phyloP scores from a whole-genome alignment of 2,113 vertebrate genomes.

The Baryphthengus martii region DNA sequence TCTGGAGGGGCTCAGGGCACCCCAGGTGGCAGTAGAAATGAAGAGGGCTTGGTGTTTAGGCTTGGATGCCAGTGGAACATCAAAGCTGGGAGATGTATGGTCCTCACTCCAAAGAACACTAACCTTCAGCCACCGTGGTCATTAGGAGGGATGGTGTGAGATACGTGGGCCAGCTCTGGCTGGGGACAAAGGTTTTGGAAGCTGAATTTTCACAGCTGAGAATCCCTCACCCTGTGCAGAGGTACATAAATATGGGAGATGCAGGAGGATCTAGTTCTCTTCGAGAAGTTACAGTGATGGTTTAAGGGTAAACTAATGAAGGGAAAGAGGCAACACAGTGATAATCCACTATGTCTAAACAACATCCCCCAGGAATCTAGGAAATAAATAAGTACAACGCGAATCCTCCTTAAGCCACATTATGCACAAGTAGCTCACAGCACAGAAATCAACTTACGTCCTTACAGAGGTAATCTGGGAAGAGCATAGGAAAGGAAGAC shows the following conservation, averaged over 20 bases:
- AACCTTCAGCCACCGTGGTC: neutral
- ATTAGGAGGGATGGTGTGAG: neutral
- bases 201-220: neutral
- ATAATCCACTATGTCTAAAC: neutral
- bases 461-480: neutral
- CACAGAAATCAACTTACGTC: neutral
- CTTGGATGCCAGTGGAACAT: neutral
- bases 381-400: neutral
- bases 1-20: neutral
- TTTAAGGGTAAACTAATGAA: fast-evolving
- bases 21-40: fast-evolving
- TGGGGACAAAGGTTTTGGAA: neutral
- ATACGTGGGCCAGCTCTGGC: fast-evolving
- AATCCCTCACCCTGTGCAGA: neutral
- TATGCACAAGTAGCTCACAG: neutral
- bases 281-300: neutral
- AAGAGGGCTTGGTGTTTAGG: neutral
- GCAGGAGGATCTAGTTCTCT: neutral
- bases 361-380: neutral
- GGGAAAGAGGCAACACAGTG: neutral
- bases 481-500: neutral
- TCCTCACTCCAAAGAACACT: neutral
- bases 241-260: neutral
- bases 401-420: neutral
- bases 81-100: neutral